Evolutionary conservation across 1,140 invertebrate genomes (phyloP), one percentile per base, ranked within the genome.

Genomic region (Sogatella furcifera): DNA sequence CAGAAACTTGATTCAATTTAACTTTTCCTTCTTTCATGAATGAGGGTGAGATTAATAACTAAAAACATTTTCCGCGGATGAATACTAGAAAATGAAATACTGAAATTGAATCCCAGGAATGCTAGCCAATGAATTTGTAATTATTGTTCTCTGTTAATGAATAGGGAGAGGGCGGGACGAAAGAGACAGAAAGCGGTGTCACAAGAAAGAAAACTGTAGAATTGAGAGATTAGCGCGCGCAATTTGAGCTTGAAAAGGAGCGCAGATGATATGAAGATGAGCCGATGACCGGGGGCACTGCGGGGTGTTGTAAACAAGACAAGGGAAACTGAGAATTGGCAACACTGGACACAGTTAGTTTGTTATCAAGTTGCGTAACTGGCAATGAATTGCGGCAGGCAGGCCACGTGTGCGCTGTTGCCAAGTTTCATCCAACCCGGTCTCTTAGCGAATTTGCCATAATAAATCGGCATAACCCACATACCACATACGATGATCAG

Each of bases 401-500:
- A 19, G 24, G 22, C 44, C 52, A 58, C 56, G 42, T 46, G 38
- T 58, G 52, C 58, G 52, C 21, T 42, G 61, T 19, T 66, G 62
- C 68, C 65, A 66, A 68, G 67, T 70, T 69, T 38, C 34, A 38
- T 5, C 34, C 1, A 38, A 67, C 62, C 67, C 69, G 68, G 66
- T 69, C 41, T 13, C 15, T 43, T 57, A 41, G 56, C 24, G 52
- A 55, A 38, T 43, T 21, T 41, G 19, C 14, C 34, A 46, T 28
- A n/a, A 55, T 22, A 14, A 17, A 60, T 31, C 34, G 43, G n/a
- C 19, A 52, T 14, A 3, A 11, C n/a, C n/a, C n/a, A n/a, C n/a
- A n/a, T n/a, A n/a, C n/a, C n/a, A n/a, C n/a, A n/a, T n/a, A n/a
- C n/a, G n/a, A n/a, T n/a, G n/a, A n/a, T n/a, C n/a, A n/a, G n/a